phyloP scores from a whole-genome alignment of 2,888 invertebrate genomes.

The Mesopsocus fuscifrons region DNA sequence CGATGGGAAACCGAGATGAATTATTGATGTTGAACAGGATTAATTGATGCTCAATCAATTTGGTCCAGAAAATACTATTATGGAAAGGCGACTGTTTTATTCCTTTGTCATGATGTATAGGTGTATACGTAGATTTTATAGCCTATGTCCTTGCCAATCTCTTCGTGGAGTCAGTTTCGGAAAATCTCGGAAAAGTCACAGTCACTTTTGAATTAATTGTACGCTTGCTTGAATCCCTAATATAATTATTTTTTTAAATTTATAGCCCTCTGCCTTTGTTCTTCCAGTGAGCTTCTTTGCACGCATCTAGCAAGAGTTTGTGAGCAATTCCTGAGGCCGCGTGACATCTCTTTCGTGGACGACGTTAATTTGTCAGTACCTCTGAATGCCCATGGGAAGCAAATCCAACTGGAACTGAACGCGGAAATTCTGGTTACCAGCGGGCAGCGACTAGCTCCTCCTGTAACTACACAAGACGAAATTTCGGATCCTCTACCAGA shows the following conservation, averaged over 20 bases:
- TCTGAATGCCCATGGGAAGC: conserved; percentile 27
- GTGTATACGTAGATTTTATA: no score
- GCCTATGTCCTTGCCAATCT: no score
- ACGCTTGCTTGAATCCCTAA: no score
- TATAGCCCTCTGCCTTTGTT: no score
- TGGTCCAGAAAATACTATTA: no score
- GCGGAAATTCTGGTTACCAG: conserved; percentile 48
- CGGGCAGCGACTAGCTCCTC: conserved; percentile 36
- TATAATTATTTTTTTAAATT: no score
- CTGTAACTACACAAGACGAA: conserved; percentile 25
- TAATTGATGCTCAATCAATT: conserved; percentile 26
- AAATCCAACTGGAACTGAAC: conserved; percentile 41
- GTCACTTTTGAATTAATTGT: no score
- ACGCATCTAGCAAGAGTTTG: not conserved
- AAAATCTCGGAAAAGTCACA: no score
- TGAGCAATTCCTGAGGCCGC: not conserved
- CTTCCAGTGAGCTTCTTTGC: not conserved
- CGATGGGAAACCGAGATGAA: not conserved
- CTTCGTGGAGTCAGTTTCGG: no score
- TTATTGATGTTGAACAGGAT: conserved; percentile 7
- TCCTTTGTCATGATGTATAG: no score
- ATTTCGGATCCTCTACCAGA: conserved; percentile 41
- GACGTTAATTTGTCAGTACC: conserved; percentile 16
- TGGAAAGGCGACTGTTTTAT: no score
- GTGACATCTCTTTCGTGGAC: conserved; percentile 7